Evolutionary conservation across 2,113 vertebrate genomes (phyloP), one percentile per base, ranked within the genome.

Genomic region (Platichthys flesus): DNA sequence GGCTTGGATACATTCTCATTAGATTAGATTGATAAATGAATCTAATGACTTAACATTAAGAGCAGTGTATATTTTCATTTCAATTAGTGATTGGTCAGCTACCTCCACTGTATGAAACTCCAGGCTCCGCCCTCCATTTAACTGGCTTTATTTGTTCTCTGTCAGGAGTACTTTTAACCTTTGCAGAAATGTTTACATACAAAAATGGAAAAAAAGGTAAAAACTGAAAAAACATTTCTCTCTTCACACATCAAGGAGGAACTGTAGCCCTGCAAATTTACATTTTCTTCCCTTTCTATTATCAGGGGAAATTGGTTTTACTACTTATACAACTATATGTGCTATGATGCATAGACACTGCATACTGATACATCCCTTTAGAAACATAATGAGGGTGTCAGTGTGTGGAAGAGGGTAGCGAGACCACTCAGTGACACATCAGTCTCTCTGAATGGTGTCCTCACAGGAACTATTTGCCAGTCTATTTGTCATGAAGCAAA

Each of bases 401-500:
- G 5, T 31, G 31, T 31, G 31, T 31, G 31, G 31, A 31, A 31
- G 31, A 31, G 31, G 31, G 31, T 7, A 31, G 31, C 31, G 31
- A 31, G 6, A 31, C 31, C 6, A 7, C 6, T 7, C 31, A 31
- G 31, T 31, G 31, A 31, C 6, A 31, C 40, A 76, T 37, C 64
- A 78, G 14, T 3, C 26, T 26, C 13, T 47, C 12, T 47, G 15
- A 47, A 47, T 14, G 45, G 15, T 47, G 45, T 47, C 35, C 35
- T 37, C 35, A 37, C 35, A 0, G 12, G 12, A 47, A 4, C 45
- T 47, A 47, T 47, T 65, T 49, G 3, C 3, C n/a, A 23, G 18
- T 12, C 65, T 69, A 73, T 72, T 73, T 79, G 56, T 79, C 70
- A 70, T 52, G 45, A 67, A 60, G 9, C n/a, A 16, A 47, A 16